phyloP scores from a whole-genome alignment of 2,888 invertebrate genomes.

The Diadegma fenestrale region DNA sequence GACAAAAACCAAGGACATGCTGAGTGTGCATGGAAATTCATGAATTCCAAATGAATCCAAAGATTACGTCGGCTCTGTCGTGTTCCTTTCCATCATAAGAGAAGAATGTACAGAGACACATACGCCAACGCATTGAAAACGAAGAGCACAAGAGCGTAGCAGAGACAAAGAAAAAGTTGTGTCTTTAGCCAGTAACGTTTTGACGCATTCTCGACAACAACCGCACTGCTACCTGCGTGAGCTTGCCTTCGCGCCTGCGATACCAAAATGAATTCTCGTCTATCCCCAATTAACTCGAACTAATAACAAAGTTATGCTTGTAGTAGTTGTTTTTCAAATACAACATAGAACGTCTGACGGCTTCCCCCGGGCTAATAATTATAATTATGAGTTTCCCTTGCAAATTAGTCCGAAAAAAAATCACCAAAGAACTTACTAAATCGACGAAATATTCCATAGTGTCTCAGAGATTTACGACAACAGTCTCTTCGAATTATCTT shows the following conservation, averaged over 20 bases:
- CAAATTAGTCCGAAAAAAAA: too few species aligned
- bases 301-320: not conserved
- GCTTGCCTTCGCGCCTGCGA: not conserved
- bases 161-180: slow-evolving; percentile 8
- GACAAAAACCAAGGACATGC: slow-evolving; percentile 75
- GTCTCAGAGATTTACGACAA: too few species aligned
- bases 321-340: not conserved
- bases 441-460: too few species aligned
- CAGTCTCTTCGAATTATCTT: too few species aligned
- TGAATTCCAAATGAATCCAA: slow-evolving; percentile 79
- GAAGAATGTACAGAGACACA: not conserved
- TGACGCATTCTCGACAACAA: slow-evolving; percentile 31
- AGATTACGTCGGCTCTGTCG: slow-evolving; percentile 77
- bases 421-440: too few species aligned
- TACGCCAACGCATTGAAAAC: not conserved
- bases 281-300: not conserved
- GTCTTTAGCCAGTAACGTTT: slow-evolving; percentile 35
- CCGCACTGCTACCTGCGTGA: not conserved
- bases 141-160: not conserved
- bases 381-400: too few species aligned
- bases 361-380: not conserved
- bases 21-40: slow-evolving; percentile 70
- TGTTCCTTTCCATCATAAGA: slow-evolving; percentile 71
- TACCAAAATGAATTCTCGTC: not conserved
- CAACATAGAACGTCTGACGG: not conserved